These are phyloP conservation scores for Microdon myrmicae DNA, from an alignment of 2,888 invertebrate genomes.

Conservation along the genomic window DNA sequence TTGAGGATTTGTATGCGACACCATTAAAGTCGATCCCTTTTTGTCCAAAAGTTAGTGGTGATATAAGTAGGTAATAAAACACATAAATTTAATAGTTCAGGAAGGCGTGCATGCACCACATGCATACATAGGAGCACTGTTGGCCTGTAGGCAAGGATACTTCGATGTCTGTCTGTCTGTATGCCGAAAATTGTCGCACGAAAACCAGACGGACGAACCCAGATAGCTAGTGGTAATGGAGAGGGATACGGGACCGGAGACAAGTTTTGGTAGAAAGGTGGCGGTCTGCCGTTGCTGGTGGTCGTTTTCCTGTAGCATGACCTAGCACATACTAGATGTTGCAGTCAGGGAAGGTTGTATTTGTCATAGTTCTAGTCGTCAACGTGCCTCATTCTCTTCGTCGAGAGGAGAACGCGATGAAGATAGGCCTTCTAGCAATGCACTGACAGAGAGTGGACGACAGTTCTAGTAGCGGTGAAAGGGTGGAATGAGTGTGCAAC, in stretches of 20 bases:
- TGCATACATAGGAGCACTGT: constrained; percentile 4
- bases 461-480: neutral
- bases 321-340: constrained; percentile 48
- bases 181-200: constrained; percentile 46
- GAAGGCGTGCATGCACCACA: constrained; percentile 46
- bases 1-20: constrained; percentile 41
- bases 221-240: no score
- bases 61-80: constrained; percentile 52
- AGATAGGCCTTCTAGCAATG: constrained; percentile 26
- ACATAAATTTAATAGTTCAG: constrained; percentile 53
- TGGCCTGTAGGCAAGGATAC: neutral
- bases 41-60: constrained; percentile 45
- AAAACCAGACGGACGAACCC: constrained; percentile 44
- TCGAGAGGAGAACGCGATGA: no score
- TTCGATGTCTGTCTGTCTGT: no score
- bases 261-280: no score
- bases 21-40: constrained; percentile 46
- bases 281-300: constrained; percentile 7
- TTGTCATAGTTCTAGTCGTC: constrained; percentile 3
- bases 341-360: constrained; percentile 41
- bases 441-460: constrained; percentile 29
- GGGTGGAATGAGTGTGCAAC: constrained; percentile 13
- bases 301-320: constrained; percentile 29
- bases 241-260: no score
- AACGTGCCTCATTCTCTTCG: no score